phyloP scores from a whole-genome alignment of 2,888 invertebrate genomes.

The Petrolisthes cinctipes region DNA sequence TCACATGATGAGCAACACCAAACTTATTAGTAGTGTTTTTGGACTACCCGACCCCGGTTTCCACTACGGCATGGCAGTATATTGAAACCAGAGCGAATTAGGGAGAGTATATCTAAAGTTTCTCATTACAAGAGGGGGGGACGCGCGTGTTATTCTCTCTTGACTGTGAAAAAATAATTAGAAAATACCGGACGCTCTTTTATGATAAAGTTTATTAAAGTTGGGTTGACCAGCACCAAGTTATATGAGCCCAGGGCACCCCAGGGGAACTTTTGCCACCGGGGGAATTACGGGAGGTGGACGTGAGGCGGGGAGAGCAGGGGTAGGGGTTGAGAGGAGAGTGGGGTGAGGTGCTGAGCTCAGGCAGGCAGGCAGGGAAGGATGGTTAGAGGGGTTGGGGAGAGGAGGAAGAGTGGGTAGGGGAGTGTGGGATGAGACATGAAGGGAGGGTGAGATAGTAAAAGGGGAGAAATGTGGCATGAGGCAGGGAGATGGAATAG shows the following conservation, averaged over 20 bases:
- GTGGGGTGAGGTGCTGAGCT: too few species aligned
- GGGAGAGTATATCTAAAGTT: too few species aligned
- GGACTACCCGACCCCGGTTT: too few species aligned
- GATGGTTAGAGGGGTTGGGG: neutral
- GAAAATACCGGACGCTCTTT: slow-evolving; percentile 20
- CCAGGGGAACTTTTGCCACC: slow-evolving; percentile 20
- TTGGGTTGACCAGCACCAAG: slow-evolving; percentile 25
- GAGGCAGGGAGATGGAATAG: neutral
- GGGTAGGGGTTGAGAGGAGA: neutral
- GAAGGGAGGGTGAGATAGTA: neutral
- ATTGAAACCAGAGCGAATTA: too few species aligned
- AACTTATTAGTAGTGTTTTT: too few species aligned
- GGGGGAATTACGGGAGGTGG: slow-evolving; percentile 8
- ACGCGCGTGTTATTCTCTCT: too few species aligned
- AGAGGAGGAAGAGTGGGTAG: neutral
- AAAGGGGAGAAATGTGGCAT: neutral
- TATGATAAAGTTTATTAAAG: slow-evolving; percentile 30
- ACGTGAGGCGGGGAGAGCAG: neutral
- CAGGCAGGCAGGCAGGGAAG: too few species aligned
- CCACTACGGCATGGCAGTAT: too few species aligned
- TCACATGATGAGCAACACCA: too few species aligned
- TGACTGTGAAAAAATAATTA: slow-evolving; percentile 23
- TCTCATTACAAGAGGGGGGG: too few species aligned
- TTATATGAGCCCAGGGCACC: slow-evolving; percentile 32
- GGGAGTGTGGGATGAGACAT: neutral